Percentiles rank a stretch among this genome's conserved stretches.
phyloP scores from a whole-genome alignment of 2,888 invertebrate species.

The Aethes cnicana region DNA sequence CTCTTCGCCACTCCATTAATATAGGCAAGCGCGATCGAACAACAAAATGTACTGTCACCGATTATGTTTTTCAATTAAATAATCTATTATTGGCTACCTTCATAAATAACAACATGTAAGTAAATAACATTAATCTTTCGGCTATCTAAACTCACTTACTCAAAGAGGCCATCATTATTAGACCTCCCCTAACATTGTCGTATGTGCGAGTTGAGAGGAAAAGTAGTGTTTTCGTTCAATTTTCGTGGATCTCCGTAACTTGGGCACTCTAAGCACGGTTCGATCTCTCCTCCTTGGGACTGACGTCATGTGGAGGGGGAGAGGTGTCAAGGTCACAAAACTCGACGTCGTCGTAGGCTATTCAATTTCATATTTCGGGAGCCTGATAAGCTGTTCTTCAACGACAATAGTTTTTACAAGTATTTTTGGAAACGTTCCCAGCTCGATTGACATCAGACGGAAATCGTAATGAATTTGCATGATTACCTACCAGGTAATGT shows the following conservation, averaged over 20 bases:
- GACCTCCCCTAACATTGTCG: constrained; percentile 24
- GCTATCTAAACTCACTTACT: constrained; percentile 6
- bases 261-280: constrained; percentile 28
- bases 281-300: constrained; percentile 32
- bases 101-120: constrained; percentile 16
- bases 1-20: constrained; percentile 7
- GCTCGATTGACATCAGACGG: too few relatives aligned
- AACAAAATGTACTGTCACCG: neutral
- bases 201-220: constrained; percentile 11
- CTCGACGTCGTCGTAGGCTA: constrained; percentile 4
- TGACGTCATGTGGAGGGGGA: constrained; percentile 39
- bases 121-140: constrained; percentile 27
- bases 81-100: constrained; percentile 12
- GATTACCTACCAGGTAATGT: too few relatives aligned
- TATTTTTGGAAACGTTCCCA: too few relatives aligned
- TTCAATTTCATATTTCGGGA: constrained; percentile 8
- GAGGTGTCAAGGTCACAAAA: constrained; percentile 38
- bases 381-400: neutral
- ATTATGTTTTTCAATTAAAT: constrained; percentile 2
- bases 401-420: neutral
- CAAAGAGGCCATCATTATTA: constrained; percentile 14
- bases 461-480: too few relatives aligned
- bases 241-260: constrained; percentile 29
- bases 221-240: constrained; percentile 25
- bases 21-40: constrained; percentile 1